A percentile compares a stretch with the other conserved stretches of the same genome.
Conservation (phyloP, 2,797 vertebrate genomes). For the Hydrolagus colliei region DNA sequence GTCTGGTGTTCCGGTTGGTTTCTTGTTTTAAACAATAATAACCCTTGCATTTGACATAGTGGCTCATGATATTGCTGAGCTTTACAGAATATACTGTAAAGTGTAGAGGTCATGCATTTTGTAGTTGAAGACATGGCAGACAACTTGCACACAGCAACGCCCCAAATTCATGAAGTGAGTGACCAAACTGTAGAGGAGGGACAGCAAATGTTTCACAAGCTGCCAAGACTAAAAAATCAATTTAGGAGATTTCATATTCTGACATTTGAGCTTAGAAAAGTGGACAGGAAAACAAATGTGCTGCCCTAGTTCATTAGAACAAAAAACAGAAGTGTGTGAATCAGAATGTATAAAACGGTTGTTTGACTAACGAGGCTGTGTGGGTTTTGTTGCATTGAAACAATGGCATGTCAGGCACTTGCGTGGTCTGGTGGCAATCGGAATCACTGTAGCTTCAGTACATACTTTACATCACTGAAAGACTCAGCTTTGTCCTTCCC, state of each 20-base stretch:
- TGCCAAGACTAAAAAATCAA: neutral
- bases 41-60: too few species aligned
- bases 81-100: too few species aligned
- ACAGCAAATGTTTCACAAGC: neutral
- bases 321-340: neutral
- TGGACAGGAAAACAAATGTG: neutral
- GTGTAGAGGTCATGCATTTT: too few species aligned
- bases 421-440: neutral
- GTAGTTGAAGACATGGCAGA: too few species aligned
- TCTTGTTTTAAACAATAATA: too few species aligned
- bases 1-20: too few species aligned
- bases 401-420: conserved; percentile 16
- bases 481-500: neutral
- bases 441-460: neutral
- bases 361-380: neutral
- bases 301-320: neutral
- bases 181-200: neutral
- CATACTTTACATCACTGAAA: neutral
- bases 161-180: too few species aligned
- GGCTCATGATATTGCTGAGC: too few species aligned
- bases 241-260: neutral
- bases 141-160: too few species aligned
- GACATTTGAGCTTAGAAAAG: neutral
- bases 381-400: conserved; percentile 1
- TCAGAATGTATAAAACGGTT: neutral